These are phyloP conservation scores for Gavialis gangeticus DNA, from an alignment of 2,113 vertebrate species.

Conservation along the genomic window DNA sequence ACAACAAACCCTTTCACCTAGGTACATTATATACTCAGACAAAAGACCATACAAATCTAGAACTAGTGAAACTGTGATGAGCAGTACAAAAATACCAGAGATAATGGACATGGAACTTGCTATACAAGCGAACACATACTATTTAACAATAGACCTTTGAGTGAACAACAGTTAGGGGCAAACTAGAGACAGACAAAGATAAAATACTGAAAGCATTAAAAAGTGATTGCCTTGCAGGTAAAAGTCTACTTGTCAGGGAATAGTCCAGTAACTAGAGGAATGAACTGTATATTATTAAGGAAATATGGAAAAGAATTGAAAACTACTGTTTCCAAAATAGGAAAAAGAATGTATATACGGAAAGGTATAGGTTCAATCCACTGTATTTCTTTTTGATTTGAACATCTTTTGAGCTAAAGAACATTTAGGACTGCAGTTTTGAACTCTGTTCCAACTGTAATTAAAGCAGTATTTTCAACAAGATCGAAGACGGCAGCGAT, in stretches of 20 bases:
- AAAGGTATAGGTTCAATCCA: background rate
- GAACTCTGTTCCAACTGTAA: background rate
- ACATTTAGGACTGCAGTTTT: background rate
- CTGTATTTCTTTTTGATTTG: background rate
- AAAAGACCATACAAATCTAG: background rate
- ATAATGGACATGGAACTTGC: conserved; percentile 17
- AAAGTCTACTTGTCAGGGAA: background rate
- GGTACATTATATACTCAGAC: background rate
- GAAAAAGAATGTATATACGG: background rate
- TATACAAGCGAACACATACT: conserved; percentile 6
- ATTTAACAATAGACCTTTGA: conserved; percentile 23
- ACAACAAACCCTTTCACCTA: background rate
- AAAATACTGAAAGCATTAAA: background rate
- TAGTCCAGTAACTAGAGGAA: background rate
- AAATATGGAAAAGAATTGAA: background rate
- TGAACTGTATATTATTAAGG: background rate
- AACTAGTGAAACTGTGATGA: conserved; percentile 13
- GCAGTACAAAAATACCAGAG: conserved; percentile 53
- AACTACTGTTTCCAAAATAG: background rate
- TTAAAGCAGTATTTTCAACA: background rate
- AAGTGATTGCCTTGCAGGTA: background rate
- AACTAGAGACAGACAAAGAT: background rate
- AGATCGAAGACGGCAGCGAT: background rate
- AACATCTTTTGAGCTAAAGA: background rate
- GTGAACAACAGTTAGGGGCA: conserved; percentile 22